Percentiles rank a stretch among this genome's conserved stretches.
Conservation (phyloP, 1,140 invertebrate genomes). For the Habropoda laboriosa region DNA sequence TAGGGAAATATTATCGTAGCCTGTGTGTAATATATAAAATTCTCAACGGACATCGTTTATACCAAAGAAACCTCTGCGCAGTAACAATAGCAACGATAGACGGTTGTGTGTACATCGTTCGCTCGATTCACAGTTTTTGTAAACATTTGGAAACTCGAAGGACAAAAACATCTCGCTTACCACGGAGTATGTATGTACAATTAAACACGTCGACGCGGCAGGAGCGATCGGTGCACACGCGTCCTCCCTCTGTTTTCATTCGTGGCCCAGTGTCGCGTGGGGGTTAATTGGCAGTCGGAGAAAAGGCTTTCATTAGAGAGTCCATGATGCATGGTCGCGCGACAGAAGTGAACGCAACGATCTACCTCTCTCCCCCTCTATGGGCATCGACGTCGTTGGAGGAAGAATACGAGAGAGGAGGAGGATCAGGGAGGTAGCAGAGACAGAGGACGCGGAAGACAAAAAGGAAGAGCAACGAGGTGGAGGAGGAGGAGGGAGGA, state of each 20-base stretch:
- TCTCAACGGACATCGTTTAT: too few species aligned
- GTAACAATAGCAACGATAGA: too few species aligned
- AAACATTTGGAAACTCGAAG: not conserved
- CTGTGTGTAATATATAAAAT: too few species aligned
- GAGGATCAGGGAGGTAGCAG: not conserved
- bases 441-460: slow-evolving; percentile 5
- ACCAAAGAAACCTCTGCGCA: too few species aligned
- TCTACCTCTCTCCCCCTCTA: slow-evolving; percentile 5
- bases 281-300: slow-evolving; percentile 59
- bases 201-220: slow-evolving; percentile 3
- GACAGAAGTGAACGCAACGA: slow-evolving; percentile 41
- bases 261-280: slow-evolving; percentile 45
- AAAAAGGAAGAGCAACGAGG: not conserved
- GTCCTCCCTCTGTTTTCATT: slow-evolving; percentile 5
- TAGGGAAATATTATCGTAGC: too few species aligned
- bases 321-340: slow-evolving; percentile 42
- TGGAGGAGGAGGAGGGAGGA: not conserved
- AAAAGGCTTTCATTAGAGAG: slow-evolving; percentile 62
- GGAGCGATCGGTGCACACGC: not conserved
- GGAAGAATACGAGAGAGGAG: slow-evolving; percentile 11
- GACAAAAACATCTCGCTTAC: too few species aligned
- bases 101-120: too few species aligned
- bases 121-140: not conserved
- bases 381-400: slow-evolving; percentile 14
- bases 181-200: not conserved